Conservation (phyloP, 2,797 vertebrate species). For the Erethizon dorsatum region DNA sequence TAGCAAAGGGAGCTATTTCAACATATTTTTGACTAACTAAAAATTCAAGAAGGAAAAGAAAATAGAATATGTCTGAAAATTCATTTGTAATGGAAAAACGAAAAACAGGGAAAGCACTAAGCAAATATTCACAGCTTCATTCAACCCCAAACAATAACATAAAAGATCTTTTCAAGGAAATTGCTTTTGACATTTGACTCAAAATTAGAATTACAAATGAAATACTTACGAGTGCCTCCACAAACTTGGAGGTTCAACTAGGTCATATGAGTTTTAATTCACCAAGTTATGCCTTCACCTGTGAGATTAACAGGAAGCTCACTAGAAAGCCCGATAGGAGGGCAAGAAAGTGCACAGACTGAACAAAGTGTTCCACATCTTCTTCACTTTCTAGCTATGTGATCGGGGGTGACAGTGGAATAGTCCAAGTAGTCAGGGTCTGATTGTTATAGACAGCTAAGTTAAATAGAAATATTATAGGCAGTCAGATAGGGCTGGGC, state of each 20-base stretch:
- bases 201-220: slow-evolving; percentile 72
- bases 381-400: not conserved
- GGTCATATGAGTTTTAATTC: slow-evolving; percentile 27
- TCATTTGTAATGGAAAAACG: slow-evolving; percentile 65
- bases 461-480: too few species aligned
- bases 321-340: not conserved
- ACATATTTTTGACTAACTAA: slow-evolving; percentile 76
- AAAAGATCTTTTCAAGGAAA: not conserved
- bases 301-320: not conserved
- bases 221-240: slow-evolving; percentile 37
- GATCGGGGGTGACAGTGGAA: not conserved
- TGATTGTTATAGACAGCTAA: too few species aligned
- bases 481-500: too few species aligned
- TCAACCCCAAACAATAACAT: slow-evolving; percentile 76
- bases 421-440: not conserved
- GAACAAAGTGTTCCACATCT: not conserved
- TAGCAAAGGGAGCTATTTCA: slow-evolving; percentile 77
- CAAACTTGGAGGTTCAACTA: not conserved
- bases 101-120: slow-evolving; percentile 74
- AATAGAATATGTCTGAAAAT: slow-evolving; percentile 74
- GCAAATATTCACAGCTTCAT: slow-evolving; percentile 78
- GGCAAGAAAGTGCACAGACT: not conserved
- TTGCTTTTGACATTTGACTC: slow-evolving; percentile 32
- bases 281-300: not conserved
- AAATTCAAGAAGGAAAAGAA: slow-evolving; percentile 81